Conservation (phyloP, 2,888 invertebrate genomes). For the Ochropleura leucogaster region DNA sequence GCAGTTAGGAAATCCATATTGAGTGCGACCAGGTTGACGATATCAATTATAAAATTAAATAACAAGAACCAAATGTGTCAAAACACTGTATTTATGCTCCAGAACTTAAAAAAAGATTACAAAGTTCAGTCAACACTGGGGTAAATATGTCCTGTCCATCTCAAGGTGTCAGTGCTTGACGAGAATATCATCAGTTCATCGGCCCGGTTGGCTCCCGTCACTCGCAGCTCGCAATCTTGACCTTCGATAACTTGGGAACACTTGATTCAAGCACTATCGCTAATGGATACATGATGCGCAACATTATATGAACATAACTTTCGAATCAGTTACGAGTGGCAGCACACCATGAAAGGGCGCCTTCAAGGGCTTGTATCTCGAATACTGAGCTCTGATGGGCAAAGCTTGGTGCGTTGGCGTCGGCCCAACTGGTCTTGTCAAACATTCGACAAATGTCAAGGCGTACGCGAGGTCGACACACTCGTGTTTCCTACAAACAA, state of each 20-base stretch:
- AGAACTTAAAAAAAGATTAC: constrained; percentile 9
- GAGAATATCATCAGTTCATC: constrained; percentile 64
- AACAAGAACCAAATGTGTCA: background rate
- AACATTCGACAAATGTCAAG: constrained; percentile 75
- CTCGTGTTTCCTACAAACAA: constrained; percentile 71
- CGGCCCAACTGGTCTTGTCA: constrained; percentile 52
- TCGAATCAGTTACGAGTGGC: constrained; percentile 26
- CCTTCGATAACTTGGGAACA: constrained; percentile 76
- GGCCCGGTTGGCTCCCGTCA: constrained; percentile 53
- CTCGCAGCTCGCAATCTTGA: constrained; percentile 67
- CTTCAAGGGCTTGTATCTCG: constrained; percentile 34
- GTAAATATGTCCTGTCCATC: constrained; percentile 28
- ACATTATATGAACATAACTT: constrained; percentile 24
- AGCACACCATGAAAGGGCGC: constrained; percentile 33
- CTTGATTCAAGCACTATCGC: constrained; percentile 61
- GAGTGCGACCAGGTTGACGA: background rate
- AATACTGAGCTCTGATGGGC: constrained; percentile 11
- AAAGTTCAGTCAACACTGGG: constrained; percentile 9
- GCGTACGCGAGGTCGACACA: constrained; percentile 72
- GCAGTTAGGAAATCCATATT: background rate
- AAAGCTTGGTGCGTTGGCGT: constrained; percentile 49
- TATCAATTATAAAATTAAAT: background rate
- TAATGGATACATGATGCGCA: constrained; percentile 56
- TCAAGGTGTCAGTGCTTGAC: constrained; percentile 29
- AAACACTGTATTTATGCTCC: background rate